Evolutionary conservation across 92 coral and sea anemone genomes (phyloP).

Genomic region (Zoanthus gigantus): DNA sequence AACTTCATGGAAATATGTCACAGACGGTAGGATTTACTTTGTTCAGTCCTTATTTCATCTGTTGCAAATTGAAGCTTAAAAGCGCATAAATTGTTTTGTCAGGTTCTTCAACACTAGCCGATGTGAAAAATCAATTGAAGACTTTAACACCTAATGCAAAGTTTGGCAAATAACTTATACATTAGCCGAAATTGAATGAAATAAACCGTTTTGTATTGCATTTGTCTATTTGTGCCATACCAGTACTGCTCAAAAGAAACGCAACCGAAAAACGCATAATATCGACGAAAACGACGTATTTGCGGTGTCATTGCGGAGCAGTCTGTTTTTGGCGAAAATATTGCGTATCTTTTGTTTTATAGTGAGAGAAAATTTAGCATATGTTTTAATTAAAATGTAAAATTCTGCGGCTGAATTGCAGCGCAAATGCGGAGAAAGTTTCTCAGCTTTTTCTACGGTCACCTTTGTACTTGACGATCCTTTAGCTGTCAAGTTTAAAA

Average conservation of each 20-base stretch:
- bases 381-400: background rate
- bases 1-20: conserved; percentile 95
- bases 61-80: too few relatives aligned
- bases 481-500: background rate
- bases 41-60: too few relatives aligned
- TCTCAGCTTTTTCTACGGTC: background rate
- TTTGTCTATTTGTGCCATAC: too few relatives aligned
- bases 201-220: too few relatives aligned
- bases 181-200: too few relatives aligned
- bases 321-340: background rate
- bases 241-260: too few relatives aligned
- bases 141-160: too few relatives aligned
- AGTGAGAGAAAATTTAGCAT: background rate
- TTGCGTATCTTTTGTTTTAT: background rate
- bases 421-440: background rate
- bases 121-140: too few relatives aligned
- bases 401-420: background rate
- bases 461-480: background rate
- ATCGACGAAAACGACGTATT: background rate
- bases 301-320: background rate
- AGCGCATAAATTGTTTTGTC: too few relatives aligned
- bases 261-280: too few relatives aligned
- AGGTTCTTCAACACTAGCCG: too few relatives aligned
- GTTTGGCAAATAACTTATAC: too few relatives aligned
- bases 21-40: conserved; percentile 74